Evolutionary conservation across 2,888 invertebrate genomes (phyloP).

Genomic region (Noctuana brunneofusca): DNA sequence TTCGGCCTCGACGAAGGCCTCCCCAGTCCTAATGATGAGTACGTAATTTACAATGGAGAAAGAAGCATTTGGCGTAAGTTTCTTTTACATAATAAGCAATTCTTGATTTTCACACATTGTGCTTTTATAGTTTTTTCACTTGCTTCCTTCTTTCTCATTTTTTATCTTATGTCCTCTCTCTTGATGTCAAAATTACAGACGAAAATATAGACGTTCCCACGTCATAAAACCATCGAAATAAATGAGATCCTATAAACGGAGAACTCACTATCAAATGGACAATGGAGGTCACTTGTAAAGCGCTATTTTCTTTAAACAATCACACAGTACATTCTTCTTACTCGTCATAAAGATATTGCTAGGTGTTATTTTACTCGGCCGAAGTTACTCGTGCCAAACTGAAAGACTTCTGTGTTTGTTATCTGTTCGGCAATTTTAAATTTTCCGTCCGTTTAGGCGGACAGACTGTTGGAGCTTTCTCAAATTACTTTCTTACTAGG

Average conservation of each 20-base stretch:
- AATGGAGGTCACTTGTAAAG: too few species aligned
- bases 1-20: conserved; percentile 94
- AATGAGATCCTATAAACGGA: too few species aligned
- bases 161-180: too few species aligned
- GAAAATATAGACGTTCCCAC: too few species aligned
- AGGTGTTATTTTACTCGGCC: neutral
- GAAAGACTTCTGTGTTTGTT: neutral
- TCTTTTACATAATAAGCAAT: neutral
- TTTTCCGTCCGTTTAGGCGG: neutral
- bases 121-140: too few species aligned
- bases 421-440: conserved; percentile 9
- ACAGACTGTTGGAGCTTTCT: conserved; percentile 9
- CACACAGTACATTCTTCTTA: neutral
- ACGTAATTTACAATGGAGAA: conserved; percentile 87
- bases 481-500: conserved; percentile 20
- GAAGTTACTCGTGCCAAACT: neutral
- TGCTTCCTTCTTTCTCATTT: too few species aligned
- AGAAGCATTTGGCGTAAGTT: conserved; percentile 92
- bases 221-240: too few species aligned
- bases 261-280: too few species aligned
- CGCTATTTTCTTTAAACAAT: neutral
- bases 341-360: neutral
- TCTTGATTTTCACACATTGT: too few species aligned
- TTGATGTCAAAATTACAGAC: too few species aligned
- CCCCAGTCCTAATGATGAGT: conserved; percentile 85